phyloP scores from a whole-genome alignment of 2,888 invertebrate species.

The Hirtodrosophila alboralis region DNA sequence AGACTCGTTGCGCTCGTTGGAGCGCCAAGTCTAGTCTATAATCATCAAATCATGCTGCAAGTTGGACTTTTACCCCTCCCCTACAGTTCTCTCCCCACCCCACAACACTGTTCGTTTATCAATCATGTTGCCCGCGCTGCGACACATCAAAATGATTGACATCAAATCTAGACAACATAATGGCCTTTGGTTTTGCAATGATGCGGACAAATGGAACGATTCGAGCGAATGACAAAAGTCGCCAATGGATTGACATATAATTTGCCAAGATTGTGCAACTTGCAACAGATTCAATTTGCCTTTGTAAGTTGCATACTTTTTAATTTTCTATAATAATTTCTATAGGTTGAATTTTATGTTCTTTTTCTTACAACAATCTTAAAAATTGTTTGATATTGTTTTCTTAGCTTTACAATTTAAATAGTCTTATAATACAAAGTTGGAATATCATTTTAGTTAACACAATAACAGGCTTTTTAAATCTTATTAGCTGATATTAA shows the following conservation, averaged over 20 bases:
- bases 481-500: no score
- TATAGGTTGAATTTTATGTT: no score
- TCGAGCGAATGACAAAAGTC: slow-evolving; percentile 2
- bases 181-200: slow-evolving; percentile 49
- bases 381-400: no score
- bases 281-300: not conserved
- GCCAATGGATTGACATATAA: slow-evolving; percentile 2
- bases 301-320: not conserved
- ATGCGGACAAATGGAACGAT: slow-evolving; percentile 17
- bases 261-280: not conserved
- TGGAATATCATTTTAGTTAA: no score
- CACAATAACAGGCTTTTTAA: no score
- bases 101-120: slow-evolving; percentile 39
- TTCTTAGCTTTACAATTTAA: no score
- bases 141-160: slow-evolving; percentile 64
- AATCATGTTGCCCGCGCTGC: slow-evolving; percentile 53
- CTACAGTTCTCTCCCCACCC: not conserved
- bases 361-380: no score
- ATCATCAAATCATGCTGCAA: slow-evolving; percentile 72
- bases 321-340: no score
- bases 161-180: slow-evolving; percentile 70
- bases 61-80: slow-evolving; percentile 1
- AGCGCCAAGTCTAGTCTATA: slow-evolving; percentile 78
- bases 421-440: no score
- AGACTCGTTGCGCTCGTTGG: slow-evolving; percentile 71